Evolutionary conservation across 2,113 vertebrate genomes (phyloP).

Genomic region (Hemicordylus capensis): DNA sequence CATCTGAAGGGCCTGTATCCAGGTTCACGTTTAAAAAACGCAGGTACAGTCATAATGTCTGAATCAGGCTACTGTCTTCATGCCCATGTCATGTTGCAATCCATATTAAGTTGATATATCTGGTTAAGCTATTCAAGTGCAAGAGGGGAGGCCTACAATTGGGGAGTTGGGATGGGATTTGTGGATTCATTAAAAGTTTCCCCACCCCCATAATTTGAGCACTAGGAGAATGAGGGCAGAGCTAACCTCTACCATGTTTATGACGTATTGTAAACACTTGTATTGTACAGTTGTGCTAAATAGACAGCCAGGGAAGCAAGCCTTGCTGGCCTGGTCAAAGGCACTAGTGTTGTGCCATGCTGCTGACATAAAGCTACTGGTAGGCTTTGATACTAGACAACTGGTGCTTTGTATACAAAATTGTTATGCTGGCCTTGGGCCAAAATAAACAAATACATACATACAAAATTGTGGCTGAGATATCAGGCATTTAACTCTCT

Average conservation of each 20-base stretch:
- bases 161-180: too few species aligned
- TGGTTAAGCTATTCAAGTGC: not conserved
- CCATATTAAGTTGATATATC: not conserved
- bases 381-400: too few species aligned
- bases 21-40: too few species aligned
- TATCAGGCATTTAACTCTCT: too few species aligned
- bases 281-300: not conserved
- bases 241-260: not conserved
- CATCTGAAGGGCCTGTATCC: too few species aligned
- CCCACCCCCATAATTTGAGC: not conserved
- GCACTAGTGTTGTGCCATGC: not conserved
- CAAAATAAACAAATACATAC: too few species aligned
- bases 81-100: not conserved
- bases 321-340: not conserved
- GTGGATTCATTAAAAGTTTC: too few species aligned
- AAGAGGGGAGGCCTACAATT: not conserved
- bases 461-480: too few species aligned
- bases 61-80: not conserved
- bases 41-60: too few species aligned
- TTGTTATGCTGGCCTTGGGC: too few species aligned
- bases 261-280: not conserved
- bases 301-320: not conserved
- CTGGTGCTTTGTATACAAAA: too few species aligned
- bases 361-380: not conserved
- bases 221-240: not conserved